Percentiles rank a stretch among this genome's conserved stretches.
Evolutionary conservation across 2,888 invertebrate genomes (phyloP).

Genomic region (Ormyrus rosae): DNA sequence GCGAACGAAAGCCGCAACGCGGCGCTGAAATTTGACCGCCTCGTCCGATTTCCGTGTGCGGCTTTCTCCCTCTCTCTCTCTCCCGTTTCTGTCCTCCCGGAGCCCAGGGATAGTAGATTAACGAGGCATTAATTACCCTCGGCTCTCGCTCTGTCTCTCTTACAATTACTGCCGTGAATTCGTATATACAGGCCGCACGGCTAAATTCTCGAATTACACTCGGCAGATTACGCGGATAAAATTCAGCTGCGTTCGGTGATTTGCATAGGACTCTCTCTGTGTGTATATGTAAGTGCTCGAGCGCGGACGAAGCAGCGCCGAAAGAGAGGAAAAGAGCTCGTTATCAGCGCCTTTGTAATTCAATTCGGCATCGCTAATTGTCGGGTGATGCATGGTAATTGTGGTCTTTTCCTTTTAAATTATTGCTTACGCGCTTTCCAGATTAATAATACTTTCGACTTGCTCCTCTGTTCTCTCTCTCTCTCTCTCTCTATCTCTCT

Average conservation of each 20-base stretch:
- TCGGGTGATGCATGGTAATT: conserved; percentile 15
- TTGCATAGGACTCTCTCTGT: conserved; percentile 61
- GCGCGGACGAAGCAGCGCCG: neutral
- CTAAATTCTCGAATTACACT: conserved; percentile 69
- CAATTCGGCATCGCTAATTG: conserved; percentile 37
- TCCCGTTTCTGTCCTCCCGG: conserved; percentile 24
- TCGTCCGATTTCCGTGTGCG: conserved; percentile 42
- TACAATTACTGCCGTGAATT: conserved; percentile 54
- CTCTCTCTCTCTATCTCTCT: neutral
- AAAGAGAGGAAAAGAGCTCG: conserved; percentile 22
- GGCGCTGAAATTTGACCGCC: conserved; percentile 54
- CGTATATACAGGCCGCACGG: conserved; percentile 27
- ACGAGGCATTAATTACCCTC: conserved; percentile 70
- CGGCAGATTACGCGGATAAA: conserved; percentile 70
- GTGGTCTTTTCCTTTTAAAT: neutral
- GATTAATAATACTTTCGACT: conserved; percentile 19
- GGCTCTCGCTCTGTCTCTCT: conserved; percentile 40
- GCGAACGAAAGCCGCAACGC: conserved; percentile 24
- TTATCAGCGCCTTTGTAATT: conserved; percentile 43
- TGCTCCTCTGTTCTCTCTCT: neutral
- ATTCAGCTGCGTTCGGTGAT: conserved; percentile 67
- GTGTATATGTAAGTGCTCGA: neutral
- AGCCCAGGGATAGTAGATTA: conserved; percentile 67
- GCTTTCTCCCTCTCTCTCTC: conserved; percentile 39
- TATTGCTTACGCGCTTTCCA: neutral